These are phyloP conservation scores for Scaptomyza tumidula DNA, from an alignment of 2,888 invertebrate species.

Conservation along the genomic window DNA sequence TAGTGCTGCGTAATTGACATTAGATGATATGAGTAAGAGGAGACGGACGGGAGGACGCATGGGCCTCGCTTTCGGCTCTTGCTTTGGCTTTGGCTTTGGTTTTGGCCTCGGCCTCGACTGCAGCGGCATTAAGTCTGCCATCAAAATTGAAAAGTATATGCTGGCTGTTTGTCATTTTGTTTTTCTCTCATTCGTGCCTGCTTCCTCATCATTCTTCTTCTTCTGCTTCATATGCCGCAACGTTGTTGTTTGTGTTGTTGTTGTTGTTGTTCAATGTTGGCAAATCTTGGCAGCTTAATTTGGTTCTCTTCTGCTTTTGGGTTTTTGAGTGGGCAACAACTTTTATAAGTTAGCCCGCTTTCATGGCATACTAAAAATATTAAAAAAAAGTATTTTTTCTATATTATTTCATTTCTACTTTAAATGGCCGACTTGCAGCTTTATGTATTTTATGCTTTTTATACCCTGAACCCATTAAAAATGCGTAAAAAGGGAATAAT, in stretches of 20 bases:
- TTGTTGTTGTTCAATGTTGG: conserved; percentile 18
- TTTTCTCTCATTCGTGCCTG: background rate
- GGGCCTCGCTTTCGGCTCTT: background rate
- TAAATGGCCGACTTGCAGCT: too few species aligned
- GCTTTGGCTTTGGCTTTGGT: background rate
- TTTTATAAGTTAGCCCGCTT: background rate
- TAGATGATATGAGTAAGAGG: background rate
- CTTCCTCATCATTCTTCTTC: background rate
- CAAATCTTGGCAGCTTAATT: conserved; percentile 34
- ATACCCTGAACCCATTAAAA: too few species aligned
- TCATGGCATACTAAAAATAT: background rate
- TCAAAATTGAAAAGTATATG: conserved; percentile 27
- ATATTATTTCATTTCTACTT: too few species aligned
- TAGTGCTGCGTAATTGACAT: conserved; percentile 45
- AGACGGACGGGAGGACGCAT: background rate
- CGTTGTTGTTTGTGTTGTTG: conserved; percentile 3
- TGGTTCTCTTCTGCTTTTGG: too few species aligned
- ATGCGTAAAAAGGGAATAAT: too few species aligned
- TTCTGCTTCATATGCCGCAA: background rate
- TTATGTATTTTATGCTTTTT: too few species aligned
- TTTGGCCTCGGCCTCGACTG: conserved; percentile 10
- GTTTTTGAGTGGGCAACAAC: conserved; percentile 3
- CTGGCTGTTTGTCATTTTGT: conserved; percentile 27
- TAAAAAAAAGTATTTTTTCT: background rate
- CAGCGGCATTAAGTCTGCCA: conserved; percentile 29